A percentile compares a stretch with the other conserved stretches of the same genome.
Conservation (phyloP, 2,113 vertebrate species). For the Montifringilla adamsi region DNA sequence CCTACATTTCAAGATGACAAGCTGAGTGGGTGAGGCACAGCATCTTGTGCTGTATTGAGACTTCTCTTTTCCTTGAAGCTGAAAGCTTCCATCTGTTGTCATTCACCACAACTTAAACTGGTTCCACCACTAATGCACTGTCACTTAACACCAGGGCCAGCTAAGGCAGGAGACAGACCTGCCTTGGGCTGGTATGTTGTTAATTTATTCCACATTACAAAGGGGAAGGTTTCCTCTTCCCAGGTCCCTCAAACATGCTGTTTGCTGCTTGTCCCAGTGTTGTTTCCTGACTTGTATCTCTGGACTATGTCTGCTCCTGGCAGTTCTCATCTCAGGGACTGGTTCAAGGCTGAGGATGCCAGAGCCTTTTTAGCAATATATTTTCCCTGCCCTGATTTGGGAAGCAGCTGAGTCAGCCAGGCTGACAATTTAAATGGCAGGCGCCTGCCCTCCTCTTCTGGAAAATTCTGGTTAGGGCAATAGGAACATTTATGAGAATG, state of each 20-base stretch:
- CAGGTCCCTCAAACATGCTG: background rate
- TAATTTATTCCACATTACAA: background rate
- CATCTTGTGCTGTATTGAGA: background rate
- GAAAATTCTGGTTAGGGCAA: background rate
- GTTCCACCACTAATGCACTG: background rate
- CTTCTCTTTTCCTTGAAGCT: background rate
- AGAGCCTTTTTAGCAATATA: accelerated
- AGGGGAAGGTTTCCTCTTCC: background rate
- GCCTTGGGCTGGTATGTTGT: background rate
- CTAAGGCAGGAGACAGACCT: background rate
- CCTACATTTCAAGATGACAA: background rate
- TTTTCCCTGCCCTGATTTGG: background rate
- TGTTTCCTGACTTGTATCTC: background rate
- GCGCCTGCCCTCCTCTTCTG: background rate
- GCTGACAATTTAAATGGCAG: background rate
- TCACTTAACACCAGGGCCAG: background rate
- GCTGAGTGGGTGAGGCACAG: background rate
- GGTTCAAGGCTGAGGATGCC: background rate
- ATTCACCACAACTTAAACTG: constrained; percentile 2
- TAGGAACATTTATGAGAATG: background rate
- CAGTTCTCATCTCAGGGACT: background rate
- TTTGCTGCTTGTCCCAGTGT: background rate
- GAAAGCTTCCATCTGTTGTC: background rate
- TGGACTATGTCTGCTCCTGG: background rate
- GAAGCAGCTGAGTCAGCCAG: background rate